Base-by-base conservation (phyloP, 2,888 invertebrate species). In the Drosophila birchii region DNA sequence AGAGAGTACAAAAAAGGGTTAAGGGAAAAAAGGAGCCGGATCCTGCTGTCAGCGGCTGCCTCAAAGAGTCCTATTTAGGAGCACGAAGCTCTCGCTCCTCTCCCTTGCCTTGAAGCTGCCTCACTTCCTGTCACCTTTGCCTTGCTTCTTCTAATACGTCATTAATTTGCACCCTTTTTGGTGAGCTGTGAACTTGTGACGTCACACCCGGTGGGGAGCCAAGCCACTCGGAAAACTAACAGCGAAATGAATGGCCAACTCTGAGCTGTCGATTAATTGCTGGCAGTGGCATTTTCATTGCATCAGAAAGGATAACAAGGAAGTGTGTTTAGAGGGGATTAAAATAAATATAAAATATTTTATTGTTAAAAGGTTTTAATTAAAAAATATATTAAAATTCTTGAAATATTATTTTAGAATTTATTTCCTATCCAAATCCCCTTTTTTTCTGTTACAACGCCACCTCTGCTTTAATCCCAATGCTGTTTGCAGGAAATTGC, bases 231-330 rank as follows among this genome's bases (percentile, higher is more conserved):
- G 51, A 53, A 49, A 51, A 44, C 55, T 59, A 63, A 49, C 58
- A 45, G 55, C 58, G 49, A 73, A 71, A 72, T 60, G 54, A 72
- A 73, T 73, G 63, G 36, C 36, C 51, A 36, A 41, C 36, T 56
- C 29, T 20, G 45, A 83, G 88, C 78, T 82, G 85, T 74, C 89
- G 90, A 89, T 89, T 89, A 89, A 89, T 89, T 89, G 90, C 84
- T 70, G 59, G 64, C 75, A 44, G 20, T 75, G 75, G 85, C 74
- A 82, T 81, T 86, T 89, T 89, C 88, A 86, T 89, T 89, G 78
- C 81, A 78, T 79, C 82, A 34, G 20, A 1, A 9, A 51, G 18
- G 43, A n/a, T 29, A 11, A 9, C 55, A 79, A 53, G 16, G 39
- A 56, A 12, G 43, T 41, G 1, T 23, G 1, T 16, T 12, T 1